Base-by-base conservation (phyloP, 2,113 vertebrate species). In the Semicossyphus pulcher region DNA sequence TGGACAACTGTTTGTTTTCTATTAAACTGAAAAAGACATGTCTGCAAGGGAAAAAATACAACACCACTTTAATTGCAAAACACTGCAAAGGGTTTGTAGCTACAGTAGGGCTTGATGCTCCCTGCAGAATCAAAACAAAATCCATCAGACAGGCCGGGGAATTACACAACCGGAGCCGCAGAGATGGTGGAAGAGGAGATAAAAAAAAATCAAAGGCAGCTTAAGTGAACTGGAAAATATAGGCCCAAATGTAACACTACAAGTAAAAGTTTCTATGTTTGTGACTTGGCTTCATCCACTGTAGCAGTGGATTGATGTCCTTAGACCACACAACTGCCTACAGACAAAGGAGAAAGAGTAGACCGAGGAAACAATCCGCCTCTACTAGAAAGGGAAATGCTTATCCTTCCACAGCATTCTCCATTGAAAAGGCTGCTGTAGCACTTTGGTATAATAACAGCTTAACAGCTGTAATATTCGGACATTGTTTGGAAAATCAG, bases 201-300 rank as follows among this genome's bases (percentile, higher is more conserved):
- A n/a, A 10, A 51, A 60, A 41, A 52, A 32, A n/a, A 76, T 37
- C 29, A 54, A 39, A 53, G 42, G 49, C 66, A 78, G 34, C 18
- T 84, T 58, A 76, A 79, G 71, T 86, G 83, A 88, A 85, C 26
- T 83, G 84, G 80, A 91, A 89, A 75, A 65, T 64, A 84, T 76
- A 34, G 72, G 42, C 84, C 39, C 37, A 74, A 90, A 85, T 81
- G 74, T 51, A 65, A 58, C 45, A 47, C 54, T 76, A 66, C 64
- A 77, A 88, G 67, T 69, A 34, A 84, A 75, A 53, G 44, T 71
- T 78, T 68, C 71, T 63, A 1, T 66, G 75, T 68, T 80, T 82
- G 49, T 59, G 74, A 75, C 56, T 86, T 70, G 61, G 80, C 64
- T 61, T 82, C 42, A 34, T 67, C 45, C 56, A 63, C 29, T 14